Evolutionary conservation across 64 coral and sea anemone species (phyloP).

Genomic region (Acropora yongei): DNA sequence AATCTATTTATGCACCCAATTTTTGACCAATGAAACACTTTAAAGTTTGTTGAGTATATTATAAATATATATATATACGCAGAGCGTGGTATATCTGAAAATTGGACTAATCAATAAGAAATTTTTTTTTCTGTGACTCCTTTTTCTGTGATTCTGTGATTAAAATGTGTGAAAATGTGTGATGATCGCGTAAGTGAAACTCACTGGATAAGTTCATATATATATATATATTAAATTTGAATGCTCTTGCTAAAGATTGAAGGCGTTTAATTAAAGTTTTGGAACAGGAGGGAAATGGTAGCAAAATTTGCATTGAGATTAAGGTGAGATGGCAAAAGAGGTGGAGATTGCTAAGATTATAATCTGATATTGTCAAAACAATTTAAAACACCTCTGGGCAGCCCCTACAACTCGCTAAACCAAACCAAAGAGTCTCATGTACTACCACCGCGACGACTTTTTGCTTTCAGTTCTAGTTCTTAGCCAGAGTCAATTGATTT

Average conservation of each 20-base stretch:
- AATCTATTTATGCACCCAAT: no score
- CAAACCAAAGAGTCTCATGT: neutral
- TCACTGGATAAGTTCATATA: no score
- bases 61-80: no score
- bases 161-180: no score
- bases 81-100: no score
- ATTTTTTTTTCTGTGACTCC: no score
- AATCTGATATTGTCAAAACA: neutral
- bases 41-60: no score
- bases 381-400: neutral
- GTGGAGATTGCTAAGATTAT: conserved; percentile 4
- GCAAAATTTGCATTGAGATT: conserved; percentile 11
- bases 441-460: neutral
- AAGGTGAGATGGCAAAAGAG: neutral
- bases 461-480: neutral
- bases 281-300: neutral
- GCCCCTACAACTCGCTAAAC: neutral
- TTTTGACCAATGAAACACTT: no score
- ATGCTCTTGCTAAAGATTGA: neutral
- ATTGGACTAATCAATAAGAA: no score
- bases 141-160: no score
- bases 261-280: conserved; percentile 21
- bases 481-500: neutral
- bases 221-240: neutral
- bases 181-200: no score